phyloP scores from a whole-genome alignment of 2,797 vertebrate genomes.

The Acestrorhynchus altus region DNA sequence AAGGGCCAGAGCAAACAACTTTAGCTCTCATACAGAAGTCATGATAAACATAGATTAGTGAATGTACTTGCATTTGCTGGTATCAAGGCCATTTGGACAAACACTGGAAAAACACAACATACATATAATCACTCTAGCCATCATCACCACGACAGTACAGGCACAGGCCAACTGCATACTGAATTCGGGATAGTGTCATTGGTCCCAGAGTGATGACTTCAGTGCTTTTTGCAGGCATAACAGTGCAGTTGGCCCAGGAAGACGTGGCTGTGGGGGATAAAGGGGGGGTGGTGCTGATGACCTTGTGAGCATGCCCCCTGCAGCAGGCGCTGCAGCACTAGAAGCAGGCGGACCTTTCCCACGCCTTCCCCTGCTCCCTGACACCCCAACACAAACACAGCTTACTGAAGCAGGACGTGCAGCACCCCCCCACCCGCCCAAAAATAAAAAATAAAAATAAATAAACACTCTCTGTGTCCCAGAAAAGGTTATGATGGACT shows the following conservation, averaged over 20 bases:
- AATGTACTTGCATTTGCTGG: not conserved
- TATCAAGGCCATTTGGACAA: not conserved
- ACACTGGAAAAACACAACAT: not conserved
- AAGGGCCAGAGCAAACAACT: slow-evolving; percentile 45
- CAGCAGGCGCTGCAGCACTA: slow-evolving; percentile 26
- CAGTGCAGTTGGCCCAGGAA: slow-evolving; percentile 35
- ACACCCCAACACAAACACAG: slow-evolving; percentile 58
- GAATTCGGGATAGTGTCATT: not conserved
- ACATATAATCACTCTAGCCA: not conserved
- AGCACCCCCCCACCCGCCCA: slow-evolving; percentile 28
- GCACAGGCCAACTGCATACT: not conserved
- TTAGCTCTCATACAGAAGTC: slow-evolving; percentile 24
- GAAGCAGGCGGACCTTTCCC: slow-evolving; percentile 55
- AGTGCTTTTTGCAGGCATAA: slow-evolving; percentile 31
- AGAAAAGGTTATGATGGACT: slow-evolving; percentile 5
- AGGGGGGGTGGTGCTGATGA: slow-evolving; percentile 43
- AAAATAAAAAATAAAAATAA: too few relatives aligned
- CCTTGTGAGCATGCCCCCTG: slow-evolving; percentile 49
- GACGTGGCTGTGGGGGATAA: slow-evolving; percentile 21
- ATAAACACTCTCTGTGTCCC: slow-evolving; percentile 23
- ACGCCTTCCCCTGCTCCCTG: slow-evolving; percentile 46
- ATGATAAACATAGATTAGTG: not conserved
- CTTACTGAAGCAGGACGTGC: slow-evolving; percentile 54
- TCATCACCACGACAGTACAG: not conserved
- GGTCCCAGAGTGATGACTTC: slow-evolving; percentile 35